Evolutionary conservation across 2,113 vertebrate species (phyloP), one percentile per base, ranked within the genome.

Genomic region (Ramphastos sulfuratus): DNA sequence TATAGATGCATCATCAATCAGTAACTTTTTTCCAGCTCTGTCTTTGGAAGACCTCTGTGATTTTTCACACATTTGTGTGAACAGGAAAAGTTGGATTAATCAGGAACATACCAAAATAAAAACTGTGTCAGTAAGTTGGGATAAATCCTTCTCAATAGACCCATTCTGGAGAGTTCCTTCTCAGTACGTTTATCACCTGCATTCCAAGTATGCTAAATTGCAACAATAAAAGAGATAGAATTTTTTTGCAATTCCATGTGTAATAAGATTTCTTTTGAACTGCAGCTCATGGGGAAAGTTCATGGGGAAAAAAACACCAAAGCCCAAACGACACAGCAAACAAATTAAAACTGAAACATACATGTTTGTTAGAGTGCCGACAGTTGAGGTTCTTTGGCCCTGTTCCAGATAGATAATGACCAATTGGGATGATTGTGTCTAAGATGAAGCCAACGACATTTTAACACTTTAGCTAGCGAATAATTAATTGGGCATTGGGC

Each of bases 371-470:
- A 39, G 12, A 55, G 52, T 91, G 85, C 24, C 79, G 71, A 91
- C 95, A 92, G 86, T 91, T 97, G 92, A 96, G 85, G 92, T 95
- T 93, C 86, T 94, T 94, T 96, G 95, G 93, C 52, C 31, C 7
- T 14, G 75, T 95, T 97, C 95, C 95, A 95, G 82, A 86, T 87
- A 94, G 58, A 91, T 97, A 97, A 97, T 97, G 95, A 97, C 96
- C 95, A 97, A 90, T 96, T 97, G 97, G 91, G 93, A 96, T 89
- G 92, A 61, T 96, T 94, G 67, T 89, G 66, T 96, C 72, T 97
- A 97, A 97, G 96, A 96, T 96, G 94, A 97, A 96, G 93, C 92
- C 96, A 97, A 97, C 93, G 96, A 94, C 95, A 89, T 94, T 97
- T 90, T 95, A 95, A 64, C 82, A 91, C 73, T 96, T 96, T 65